Conservation (phyloP, 2,888 invertebrate species). For the Altica lythri region DNA sequence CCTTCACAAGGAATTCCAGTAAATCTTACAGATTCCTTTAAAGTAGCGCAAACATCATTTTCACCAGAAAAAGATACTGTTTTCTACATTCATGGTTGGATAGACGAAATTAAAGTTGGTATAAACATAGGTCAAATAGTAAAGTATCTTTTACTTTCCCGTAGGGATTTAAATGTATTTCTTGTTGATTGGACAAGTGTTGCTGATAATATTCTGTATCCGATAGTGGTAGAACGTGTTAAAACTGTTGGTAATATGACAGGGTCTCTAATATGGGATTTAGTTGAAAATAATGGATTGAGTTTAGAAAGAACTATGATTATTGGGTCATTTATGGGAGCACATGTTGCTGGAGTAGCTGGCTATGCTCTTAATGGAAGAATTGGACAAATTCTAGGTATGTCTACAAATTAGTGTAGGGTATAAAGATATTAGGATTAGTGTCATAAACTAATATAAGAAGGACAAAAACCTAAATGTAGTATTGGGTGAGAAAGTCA, state of each 20-base stretch:
- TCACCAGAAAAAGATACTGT: constrained; percentile 39
- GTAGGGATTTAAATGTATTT: constrained; percentile 47
- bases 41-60: constrained; percentile 33
- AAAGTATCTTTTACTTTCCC: constrained; percentile 40
- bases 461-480: too few species aligned
- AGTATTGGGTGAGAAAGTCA: too few species aligned
- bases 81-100: constrained; percentile 51
- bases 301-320: constrained; percentile 25
- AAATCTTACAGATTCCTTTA: neutral
- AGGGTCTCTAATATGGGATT: constrained; percentile 36
- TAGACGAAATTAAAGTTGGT: constrained; percentile 37
- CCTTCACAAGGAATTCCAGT: neutral
- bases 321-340: constrained; percentile 45
- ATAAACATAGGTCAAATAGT: constrained; percentile 37
- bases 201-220: constrained; percentile 1
- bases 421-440: too few species aligned
- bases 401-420: too few species aligned
- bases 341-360: constrained; percentile 48
- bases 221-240: constrained; percentile 29
- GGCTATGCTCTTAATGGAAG: constrained; percentile 35
- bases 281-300: constrained; percentile 25
- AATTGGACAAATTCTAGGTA: constrained; percentile 24
- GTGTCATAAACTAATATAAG: too few species aligned
- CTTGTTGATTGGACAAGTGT: constrained; percentile 48
- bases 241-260: constrained; percentile 39